Evolutionary conservation across 2,797 vertebrate species (phyloP).

Genomic region (Protonibea diacanthus): DNA sequence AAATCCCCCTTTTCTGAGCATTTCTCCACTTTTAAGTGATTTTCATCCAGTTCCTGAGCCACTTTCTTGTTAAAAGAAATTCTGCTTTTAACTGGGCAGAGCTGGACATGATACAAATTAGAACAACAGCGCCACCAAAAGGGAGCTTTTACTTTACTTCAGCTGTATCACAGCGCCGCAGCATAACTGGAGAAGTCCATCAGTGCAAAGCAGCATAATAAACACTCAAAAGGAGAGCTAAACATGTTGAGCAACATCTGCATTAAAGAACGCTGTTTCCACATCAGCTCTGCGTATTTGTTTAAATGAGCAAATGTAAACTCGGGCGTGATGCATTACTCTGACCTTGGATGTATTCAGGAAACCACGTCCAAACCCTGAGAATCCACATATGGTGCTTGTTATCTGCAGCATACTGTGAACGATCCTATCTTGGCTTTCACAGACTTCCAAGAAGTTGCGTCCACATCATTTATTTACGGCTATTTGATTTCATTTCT

Average conservation of each 20-base stretch:
- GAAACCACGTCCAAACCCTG: constrained; percentile 4
- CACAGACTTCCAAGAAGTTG: constrained; percentile 5
- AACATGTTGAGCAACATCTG: background rate
- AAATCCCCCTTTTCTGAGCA: too few relatives aligned
- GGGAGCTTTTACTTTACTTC: background rate
- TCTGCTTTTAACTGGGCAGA: background rate
- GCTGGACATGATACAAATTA: background rate
- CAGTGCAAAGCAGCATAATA: background rate
- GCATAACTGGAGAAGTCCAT: background rate
- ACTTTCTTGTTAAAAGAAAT: background rate
- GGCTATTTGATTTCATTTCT: background rate
- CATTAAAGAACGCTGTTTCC: background rate
- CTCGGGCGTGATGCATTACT: background rate
- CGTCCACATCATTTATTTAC: background rate
- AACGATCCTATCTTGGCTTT: background rate
- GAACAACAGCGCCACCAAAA: constrained; percentile 16
- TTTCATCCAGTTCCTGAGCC: too few relatives aligned
- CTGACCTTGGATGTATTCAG: background rate
- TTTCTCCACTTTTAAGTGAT: too few relatives aligned
- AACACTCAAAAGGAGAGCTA: background rate
- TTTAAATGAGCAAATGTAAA: constrained; percentile 33
- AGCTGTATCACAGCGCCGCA: background rate
- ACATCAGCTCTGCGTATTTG: background rate
- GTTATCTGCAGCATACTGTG: constrained; percentile 37
- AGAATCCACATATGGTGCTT: constrained; percentile 41